phyloP scores from a whole-genome alignment of 2,888 invertebrate species.

The Lepetodrilus schrolli region DNA sequence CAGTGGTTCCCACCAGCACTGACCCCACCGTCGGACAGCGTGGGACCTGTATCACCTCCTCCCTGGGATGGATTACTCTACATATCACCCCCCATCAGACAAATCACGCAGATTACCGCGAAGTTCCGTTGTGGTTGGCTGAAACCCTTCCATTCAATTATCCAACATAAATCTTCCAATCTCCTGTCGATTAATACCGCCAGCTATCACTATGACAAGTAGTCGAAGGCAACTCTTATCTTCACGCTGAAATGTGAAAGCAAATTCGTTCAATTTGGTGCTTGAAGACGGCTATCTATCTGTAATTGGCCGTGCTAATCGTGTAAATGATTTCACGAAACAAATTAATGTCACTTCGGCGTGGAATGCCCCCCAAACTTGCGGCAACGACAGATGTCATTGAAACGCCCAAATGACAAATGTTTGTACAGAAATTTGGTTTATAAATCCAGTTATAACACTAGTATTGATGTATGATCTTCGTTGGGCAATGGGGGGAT shows the following conservation, averaged over 20 bases:
- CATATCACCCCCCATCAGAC: constrained; percentile 21
- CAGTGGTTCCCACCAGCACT: too few relatives aligned
- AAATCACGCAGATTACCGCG: constrained; percentile 8
- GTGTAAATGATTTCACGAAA: constrained; percentile 17
- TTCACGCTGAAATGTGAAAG: background rate
- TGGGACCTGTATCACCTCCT: background rate
- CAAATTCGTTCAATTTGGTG: constrained; percentile 12
- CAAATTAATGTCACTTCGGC: constrained; percentile 26
- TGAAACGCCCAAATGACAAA: too few relatives aligned
- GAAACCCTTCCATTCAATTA: constrained; percentile 13
- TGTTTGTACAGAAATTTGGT: too few relatives aligned
- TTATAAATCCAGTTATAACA: too few relatives aligned
- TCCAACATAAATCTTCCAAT: constrained; percentile 7
- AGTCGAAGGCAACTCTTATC: background rate
- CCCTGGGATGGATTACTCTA: background rate
- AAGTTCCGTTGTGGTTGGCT: background rate
- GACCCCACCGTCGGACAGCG: background rate
- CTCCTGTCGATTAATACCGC: constrained; percentile 17
- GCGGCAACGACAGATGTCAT: too few relatives aligned
- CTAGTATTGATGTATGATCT: too few relatives aligned
- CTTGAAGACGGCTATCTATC: constrained; percentile 11
- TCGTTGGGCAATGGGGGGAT: too few relatives aligned
- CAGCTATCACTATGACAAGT: background rate
- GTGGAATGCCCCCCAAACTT: too few relatives aligned
- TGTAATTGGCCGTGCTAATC: constrained; percentile 18